Evolutionary conservation across 2,797 vertebrate species (phyloP).

Genomic region (Hippocampus kuda): DNA sequence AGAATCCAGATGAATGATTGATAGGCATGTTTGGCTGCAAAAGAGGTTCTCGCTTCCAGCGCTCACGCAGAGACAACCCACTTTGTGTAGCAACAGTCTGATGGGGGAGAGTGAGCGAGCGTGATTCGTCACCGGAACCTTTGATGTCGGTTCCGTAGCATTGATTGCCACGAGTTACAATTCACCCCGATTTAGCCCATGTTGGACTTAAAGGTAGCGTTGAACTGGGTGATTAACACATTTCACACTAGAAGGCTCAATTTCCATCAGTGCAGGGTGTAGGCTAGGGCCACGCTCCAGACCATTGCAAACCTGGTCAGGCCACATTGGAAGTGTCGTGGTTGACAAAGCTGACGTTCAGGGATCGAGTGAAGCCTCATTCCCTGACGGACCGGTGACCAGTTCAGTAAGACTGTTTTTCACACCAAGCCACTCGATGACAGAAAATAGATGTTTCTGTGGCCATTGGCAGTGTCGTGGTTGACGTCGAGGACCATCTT

Average conservation of each 20-base stretch:
- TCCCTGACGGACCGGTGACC: not conserved
- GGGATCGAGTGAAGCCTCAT: not conserved
- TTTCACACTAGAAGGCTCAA: not conserved
- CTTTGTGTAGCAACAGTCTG: constrained; percentile 3
- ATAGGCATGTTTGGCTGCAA: constrained; percentile 42
- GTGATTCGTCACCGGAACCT: not conserved
- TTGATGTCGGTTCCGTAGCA: not conserved
- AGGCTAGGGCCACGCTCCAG: too few species aligned
- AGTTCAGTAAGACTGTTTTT: not conserved
- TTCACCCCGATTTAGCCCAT: not conserved
- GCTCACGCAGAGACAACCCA: constrained; percentile 23
- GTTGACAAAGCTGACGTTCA: not conserved
- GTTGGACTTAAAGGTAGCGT: not conserved
- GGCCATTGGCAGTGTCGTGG: not conserved
- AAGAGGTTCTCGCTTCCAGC: constrained; percentile 46
- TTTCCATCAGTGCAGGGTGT: not conserved
- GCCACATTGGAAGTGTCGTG: too few species aligned
- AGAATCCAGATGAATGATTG: constrained; percentile 43
- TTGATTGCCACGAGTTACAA: not conserved
- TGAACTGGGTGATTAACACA: not conserved
- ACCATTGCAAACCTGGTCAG: too few species aligned
- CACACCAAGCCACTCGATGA: not conserved
- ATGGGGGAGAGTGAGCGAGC: constrained; percentile 14
- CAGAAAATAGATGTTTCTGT: not conserved
- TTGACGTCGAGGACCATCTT: not conserved